Base-by-base conservation (phyloP, 2,797 vertebrate species). In the Ctenopoma kingsleyae region DNA sequence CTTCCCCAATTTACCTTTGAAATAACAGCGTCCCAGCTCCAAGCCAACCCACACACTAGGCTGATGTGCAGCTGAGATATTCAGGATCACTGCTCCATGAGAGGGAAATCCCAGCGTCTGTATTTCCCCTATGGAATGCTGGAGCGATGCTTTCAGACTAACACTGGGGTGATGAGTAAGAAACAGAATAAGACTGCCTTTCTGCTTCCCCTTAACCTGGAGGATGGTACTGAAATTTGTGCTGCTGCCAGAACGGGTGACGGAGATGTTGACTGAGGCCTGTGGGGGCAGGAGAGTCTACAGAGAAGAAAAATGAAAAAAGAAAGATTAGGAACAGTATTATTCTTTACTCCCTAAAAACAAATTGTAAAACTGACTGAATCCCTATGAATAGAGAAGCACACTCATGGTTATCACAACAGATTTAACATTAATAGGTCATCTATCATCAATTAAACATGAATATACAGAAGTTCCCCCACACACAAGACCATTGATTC, bases 1-100 rank as follows among this genome's bases (percentile, higher is more conserved):
- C 48, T 90, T 61, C 38, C 87, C 88, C 22, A 92, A 66, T 30
- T 69, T 75, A 7, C 86, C 89, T 13, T 64, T 91, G 40, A 95
- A 54, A 69, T 71, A 59, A 76, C 95, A 96, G 16, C 13, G 68
- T 19, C 95, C 95, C 68, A 95, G 50, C 46, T 91, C 85, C 69
- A 96, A 10, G 23, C 25, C 74, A 12, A 95, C 9, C 25, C 82
- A 46, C 15, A 87, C 82, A 6, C 46, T 50, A n/a, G 55, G 90
- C 53, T 22, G 32, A 60, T 53, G 54, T 53, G 72, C 72, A 38
- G 57, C 54, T 8, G 61, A 67, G 7, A 85, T 38, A 30, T 80
- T 88, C 15, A 95, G 35, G n/a, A 59, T 78, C 17, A 95, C 59
- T 2, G 81, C 85, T 71, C 83, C 93, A 1, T 83, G 69, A 3